phyloP scores from a whole-genome alignment of 2,888 invertebrate genomes.

The Fragum sueziense region DNA sequence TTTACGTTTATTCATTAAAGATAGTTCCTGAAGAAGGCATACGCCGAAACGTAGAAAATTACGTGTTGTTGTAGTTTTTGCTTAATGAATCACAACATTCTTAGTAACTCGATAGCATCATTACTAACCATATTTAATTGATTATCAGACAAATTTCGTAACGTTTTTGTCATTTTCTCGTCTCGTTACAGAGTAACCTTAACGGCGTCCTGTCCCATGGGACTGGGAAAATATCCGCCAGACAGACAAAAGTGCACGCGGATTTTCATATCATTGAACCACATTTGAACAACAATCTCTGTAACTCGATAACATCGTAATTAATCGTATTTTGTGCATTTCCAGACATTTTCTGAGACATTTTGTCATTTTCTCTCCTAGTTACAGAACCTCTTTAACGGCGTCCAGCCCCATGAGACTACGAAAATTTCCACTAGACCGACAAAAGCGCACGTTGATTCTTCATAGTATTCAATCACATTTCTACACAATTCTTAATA shows the following conservation, averaged over 20 bases:
- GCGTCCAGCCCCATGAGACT: constrained; percentile 71
- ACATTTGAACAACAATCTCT: too few species aligned
- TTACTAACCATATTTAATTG: background rate
- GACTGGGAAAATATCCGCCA: constrained; percentile 67
- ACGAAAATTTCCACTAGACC: constrained; percentile 68
- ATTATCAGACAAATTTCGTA: too few species aligned
- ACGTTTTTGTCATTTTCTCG: background rate
- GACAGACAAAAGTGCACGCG: constrained; percentile 69
- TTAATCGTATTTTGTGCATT: too few species aligned
- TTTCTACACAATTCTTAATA: too few species aligned
- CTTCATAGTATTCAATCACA: constrained; percentile 73
- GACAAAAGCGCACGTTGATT: constrained; percentile 64
- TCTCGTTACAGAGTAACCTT: constrained; percentile 56
- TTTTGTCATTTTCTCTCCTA: background rate
- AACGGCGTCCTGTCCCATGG: constrained; percentile 70
- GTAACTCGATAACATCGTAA: too few species aligned
- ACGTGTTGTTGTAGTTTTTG: too few species aligned
- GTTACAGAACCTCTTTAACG: constrained; percentile 67
- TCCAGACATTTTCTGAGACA: too few species aligned
- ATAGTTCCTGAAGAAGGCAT: too few species aligned
- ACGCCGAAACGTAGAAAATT: too few species aligned
- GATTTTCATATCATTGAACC: too few species aligned
- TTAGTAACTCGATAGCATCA: background rate
- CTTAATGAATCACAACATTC: too few species aligned
- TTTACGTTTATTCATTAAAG: too few species aligned